These are phyloP conservation scores for Drosophila tripunctata DNA, from an alignment of 2,888 invertebrate species.

Conservation along the genomic window DNA sequence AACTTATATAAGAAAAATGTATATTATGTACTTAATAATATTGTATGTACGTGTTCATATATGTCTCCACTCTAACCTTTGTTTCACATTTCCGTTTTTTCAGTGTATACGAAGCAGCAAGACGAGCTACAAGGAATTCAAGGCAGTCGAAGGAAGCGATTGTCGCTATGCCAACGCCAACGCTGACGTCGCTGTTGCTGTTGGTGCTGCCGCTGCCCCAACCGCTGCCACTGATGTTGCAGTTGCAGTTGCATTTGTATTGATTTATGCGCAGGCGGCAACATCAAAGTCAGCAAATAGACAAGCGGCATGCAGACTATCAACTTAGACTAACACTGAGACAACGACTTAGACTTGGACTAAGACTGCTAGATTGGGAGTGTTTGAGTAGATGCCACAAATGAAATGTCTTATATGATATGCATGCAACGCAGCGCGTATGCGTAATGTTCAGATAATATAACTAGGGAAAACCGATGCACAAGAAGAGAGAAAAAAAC, in stretches of 20 bases:
- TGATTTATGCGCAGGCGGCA: constrained; percentile 73
- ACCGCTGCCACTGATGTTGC: background rate
- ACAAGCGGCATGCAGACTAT: constrained; percentile 38
- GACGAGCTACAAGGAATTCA: constrained; percentile 13
- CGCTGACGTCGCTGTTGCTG: constrained; percentile 5
- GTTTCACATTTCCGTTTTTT: too few species aligned
- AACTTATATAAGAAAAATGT: too few species aligned
- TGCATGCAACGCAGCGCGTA: constrained; percentile 47
- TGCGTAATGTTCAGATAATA: constrained; percentile 62
- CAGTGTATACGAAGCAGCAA: background rate
- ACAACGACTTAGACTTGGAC: constrained; percentile 12
- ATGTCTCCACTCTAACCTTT: too few species aligned
- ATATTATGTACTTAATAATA: too few species aligned
- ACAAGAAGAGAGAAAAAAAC: too few species aligned
- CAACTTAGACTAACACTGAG: constrained; percentile 12
- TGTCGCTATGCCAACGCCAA: constrained; percentile 37
- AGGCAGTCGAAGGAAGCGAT: constrained; percentile 22
- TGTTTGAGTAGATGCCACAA: constrained; percentile 20
- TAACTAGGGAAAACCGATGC: too few species aligned
- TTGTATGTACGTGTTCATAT: too few species aligned
- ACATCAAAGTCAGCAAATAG: constrained; percentile 52
- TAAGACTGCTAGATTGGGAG: constrained; percentile 9
- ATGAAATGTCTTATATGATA: constrained; percentile 38
- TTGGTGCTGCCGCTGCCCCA: constrained; percentile 3
- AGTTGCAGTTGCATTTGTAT: constrained; percentile 54